Base-by-base conservation (phyloP, 2,888 invertebrate genomes). In the Tuberolachnus salignus region DNA sequence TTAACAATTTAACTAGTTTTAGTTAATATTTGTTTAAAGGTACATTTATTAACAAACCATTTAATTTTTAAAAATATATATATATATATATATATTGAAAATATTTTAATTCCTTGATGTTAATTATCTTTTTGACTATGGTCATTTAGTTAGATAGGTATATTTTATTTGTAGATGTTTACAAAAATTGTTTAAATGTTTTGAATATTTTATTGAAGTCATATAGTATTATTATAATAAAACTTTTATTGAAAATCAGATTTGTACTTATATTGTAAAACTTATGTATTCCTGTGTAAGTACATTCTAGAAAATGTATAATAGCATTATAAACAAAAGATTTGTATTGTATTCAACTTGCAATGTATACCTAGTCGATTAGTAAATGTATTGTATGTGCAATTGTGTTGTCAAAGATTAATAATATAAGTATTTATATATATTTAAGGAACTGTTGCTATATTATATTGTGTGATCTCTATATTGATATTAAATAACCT, bases 161-260 rank as follows among this genome's bases (percentile, higher is more conserved):
- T 46, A 26, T 71, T 71, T 71, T 71, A 59, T 59, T 21, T 26
- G 46, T 71, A 16, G 44, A 70, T 44, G 6, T 34, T 6, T 34
- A 34, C 6, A 4, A 0, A 46, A 57, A 46, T 57, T 71, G 57
- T 71, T 71, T 71, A 46, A 23, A 71, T 57, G 1, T 71, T 57
- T 34, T 21, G n/a, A 26, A 34, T 57, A 23, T 46, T 71, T 71
- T 71, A 57, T 71, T 59, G 46, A 11, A 55, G 21, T 55, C 55
- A 71, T 13, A 57, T 57, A 55, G 55, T 70, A 53, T 69, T 69
- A 70, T 70, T 70, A 67, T 70, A 55, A 51, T 67, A 26, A 26
- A 34, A 34, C 1, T 8, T 26, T 19, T 67, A 13, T n/a, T 46
- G 13, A 14, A 53, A 23, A 13, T 11, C 26, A n/a, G 14, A 53